A percentile compares a stretch with the other conserved stretches of the same genome.
These are phyloP conservation scores for Pissodes strobi DNA, from an alignment of 1,140 invertebrate species.

Conservation along the genomic window DNA sequence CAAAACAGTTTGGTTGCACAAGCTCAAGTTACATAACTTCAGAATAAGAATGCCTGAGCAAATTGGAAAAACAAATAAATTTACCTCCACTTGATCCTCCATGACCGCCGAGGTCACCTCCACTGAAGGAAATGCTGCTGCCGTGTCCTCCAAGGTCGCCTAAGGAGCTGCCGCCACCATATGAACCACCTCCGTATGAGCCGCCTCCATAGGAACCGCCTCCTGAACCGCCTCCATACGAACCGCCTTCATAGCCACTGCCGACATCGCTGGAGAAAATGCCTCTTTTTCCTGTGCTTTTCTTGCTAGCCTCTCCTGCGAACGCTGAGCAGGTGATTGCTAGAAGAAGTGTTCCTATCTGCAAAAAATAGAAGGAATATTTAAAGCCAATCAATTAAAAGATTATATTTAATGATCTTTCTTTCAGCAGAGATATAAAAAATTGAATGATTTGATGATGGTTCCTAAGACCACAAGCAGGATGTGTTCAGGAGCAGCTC, in stretches of 20 bases:
- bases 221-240: conserved; percentile 22
- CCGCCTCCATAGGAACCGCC: conserved; percentile 37
- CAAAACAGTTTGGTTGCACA: too few relatives aligned
- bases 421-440: too few relatives aligned
- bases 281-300: conserved; percentile 46
- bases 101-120: conserved; percentile 14
- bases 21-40: too few relatives aligned
- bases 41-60: too few relatives aligned
- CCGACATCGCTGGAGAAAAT: conserved; percentile 46
- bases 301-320: conserved; percentile 42
- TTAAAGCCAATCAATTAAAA: neutral
- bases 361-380: too few relatives aligned
- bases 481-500: too few relatives aligned
- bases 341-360: conserved; percentile 46
- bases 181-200: conserved; percentile 40
- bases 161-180: conserved; percentile 38
- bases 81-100: too few relatives aligned
- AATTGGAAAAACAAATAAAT: too few relatives aligned
- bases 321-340: conserved; percentile 41
- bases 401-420: too few relatives aligned
- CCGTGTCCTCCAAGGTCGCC: conserved; percentile 33
- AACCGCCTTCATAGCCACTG: too few relatives aligned
- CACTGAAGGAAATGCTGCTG: conserved; percentile 18
- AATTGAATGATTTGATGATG: too few relatives aligned
- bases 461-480: too few relatives aligned